Base-by-base conservation (phyloP, 92 coral and sea anemone genomes). In the Hydrozoanthus gracilis region DNA sequence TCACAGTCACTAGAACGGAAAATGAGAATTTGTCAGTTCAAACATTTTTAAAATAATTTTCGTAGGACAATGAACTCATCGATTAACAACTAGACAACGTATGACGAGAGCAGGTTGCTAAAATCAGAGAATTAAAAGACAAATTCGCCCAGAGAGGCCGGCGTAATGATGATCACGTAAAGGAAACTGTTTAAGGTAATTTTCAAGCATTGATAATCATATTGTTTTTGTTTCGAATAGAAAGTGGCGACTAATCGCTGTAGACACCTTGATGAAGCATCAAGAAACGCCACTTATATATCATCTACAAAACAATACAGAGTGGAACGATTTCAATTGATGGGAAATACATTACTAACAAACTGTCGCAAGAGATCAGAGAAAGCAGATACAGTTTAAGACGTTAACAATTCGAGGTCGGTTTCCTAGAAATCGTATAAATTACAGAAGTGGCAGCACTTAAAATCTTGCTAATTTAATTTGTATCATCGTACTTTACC, bases 91-190 rank as follows among this genome's bases (percentile, higher is more conserved):
- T 62, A 15, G 17, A 62, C 68, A 62, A 62, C 18, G 68, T 62
- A 62, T 62, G 12, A 27, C 68, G 68, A 15, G 1, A 27, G 39
- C 39, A 27, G 39, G 2, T 27, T 27, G 39, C 1, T 27, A 27
- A 27, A 2, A 27, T 8, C 5, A 8, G 18, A 62, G 68, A 27
- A 27, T 27, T 27, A 27, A 27, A 27, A 27, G 16, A 61, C 68
- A 61, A 61, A 17, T 61, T 61, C 16, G 68, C 68, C 68, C 68
- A 61, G 68, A 61, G 68, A 61, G 68, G 68, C 68, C 68, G 68
- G 18, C 16, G 68, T 61, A 17, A 27, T 27, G 39, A 61, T 17
- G 68, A 14, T 61, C 68, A n/a, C 6, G 68, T 0, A 0, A 14
- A 61, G 17, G 68, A 14, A 14, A 61, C 20, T 27, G 1, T 27